Conservation (phyloP, 2,888 invertebrate genomes). For the Thymelicus lineola region DNA sequence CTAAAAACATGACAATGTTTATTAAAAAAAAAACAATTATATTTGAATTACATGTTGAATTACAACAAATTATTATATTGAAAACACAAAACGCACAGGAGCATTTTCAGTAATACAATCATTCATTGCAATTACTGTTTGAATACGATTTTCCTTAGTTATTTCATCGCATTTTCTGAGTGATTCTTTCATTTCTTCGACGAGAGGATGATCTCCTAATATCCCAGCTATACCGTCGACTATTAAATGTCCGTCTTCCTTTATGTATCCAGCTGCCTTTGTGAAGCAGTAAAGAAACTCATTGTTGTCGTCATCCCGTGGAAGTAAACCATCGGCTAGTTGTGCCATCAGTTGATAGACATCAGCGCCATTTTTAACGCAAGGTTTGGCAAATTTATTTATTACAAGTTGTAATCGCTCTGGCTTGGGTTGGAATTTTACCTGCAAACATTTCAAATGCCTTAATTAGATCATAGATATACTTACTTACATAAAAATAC, state of each 20-base stretch:
- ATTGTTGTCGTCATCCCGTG: neutral
- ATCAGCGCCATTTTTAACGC: neutral
- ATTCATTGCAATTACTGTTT: neutral
- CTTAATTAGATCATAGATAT: no score
- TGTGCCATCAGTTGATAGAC: neutral
- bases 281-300: neutral
- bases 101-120: neutral
- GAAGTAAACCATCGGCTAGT: neutral
- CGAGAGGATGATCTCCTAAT: neutral
- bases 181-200: neutral
- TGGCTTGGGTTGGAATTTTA: neutral
- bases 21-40: no score
- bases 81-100: neutral
- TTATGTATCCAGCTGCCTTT: neutral
- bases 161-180: constrained; percentile 6
- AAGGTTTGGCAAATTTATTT: constrained; percentile 6
- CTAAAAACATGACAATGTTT: no score
- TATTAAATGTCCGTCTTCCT: neutral
- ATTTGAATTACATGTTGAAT: no score
- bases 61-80: neutral
- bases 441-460: neutral
- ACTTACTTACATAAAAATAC: no score
- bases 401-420: neutral
- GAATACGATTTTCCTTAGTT: constrained; percentile 2
- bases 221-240: neutral